Conservation (phyloP, 2,113 vertebrate species). For the Cercocebus atys region DNA sequence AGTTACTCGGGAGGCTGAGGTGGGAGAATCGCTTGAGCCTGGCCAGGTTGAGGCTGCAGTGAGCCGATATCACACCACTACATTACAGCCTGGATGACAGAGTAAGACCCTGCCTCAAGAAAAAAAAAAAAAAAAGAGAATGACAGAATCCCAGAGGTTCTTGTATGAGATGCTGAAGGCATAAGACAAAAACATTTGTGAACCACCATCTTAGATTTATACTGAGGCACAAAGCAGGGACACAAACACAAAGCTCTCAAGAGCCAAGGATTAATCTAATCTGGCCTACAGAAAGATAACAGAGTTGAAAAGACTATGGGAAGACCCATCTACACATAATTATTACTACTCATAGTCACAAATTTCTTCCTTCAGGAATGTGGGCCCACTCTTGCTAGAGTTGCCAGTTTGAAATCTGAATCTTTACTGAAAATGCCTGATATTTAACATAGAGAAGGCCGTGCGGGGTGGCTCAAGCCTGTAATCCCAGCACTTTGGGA, state of each 20-base stretch:
- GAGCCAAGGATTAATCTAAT: not conserved
- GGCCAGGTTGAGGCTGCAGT: too few relatives aligned
- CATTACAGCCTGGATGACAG: too few relatives aligned
- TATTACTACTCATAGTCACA: not conserved
- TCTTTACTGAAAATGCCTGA: not conserved
- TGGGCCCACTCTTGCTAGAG: not conserved
- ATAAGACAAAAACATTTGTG: not conserved
- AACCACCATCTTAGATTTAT: not conserved
- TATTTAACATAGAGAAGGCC: not conserved
- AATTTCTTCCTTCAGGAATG: not conserved
- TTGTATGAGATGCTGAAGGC: not conserved
- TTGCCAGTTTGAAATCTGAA: constrained; percentile 32
- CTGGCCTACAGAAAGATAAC: not conserved
- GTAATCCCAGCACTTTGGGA: too few relatives aligned
- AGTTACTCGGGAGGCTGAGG: too few relatives aligned
- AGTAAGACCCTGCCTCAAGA: not conserved
- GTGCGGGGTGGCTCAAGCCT: too few relatives aligned
- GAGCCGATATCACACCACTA: too few relatives aligned
- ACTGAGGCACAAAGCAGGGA: not conserved
- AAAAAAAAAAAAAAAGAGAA: not conserved
- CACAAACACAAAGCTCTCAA: not conserved
- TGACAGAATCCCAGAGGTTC: not conserved
- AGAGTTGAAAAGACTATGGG: not conserved
- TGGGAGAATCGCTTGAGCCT: too few relatives aligned
- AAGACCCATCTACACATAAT: not conserved